phyloP scores from a whole-genome alignment of 1,140 invertebrate species.

The Mya arenaria region DNA sequence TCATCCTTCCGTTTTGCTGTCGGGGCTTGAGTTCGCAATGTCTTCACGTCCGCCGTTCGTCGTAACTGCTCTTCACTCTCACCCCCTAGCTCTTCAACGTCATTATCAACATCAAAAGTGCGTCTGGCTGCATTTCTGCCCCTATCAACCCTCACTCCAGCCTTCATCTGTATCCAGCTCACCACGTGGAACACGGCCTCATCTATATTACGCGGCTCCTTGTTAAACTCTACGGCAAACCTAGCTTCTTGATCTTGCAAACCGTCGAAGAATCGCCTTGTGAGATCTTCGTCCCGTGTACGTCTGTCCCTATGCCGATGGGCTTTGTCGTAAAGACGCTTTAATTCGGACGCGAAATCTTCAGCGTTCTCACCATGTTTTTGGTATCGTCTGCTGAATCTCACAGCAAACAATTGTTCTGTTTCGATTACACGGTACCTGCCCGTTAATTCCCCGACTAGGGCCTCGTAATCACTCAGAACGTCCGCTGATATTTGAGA shows the following conservation, averaged over 20 bases:
- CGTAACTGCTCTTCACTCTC: background rate
- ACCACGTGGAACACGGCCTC: slow-evolving; percentile 5
- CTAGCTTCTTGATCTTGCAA: background rate
- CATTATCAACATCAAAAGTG: background rate
- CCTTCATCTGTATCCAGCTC: background rate
- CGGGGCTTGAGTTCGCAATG: background rate
- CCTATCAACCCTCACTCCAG: too few species aligned
- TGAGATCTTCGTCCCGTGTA: background rate
- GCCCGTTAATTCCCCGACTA: too few species aligned
- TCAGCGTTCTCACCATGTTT: slow-evolving; percentile 5
- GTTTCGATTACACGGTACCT: too few species aligned
- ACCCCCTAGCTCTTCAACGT: background rate
- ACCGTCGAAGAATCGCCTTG: background rate
- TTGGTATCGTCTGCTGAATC: too few species aligned
- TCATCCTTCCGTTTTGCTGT: background rate
- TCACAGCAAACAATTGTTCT: too few species aligned
- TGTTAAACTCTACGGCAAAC: slow-evolving; percentile 6
- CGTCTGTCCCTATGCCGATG: background rate
- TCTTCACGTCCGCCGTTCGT: background rate
- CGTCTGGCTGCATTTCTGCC: background rate
- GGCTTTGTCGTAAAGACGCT: background rate
- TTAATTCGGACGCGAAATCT: background rate
- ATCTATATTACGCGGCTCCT: background rate
- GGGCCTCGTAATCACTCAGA: too few species aligned
- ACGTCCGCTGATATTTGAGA: too few species aligned